phyloP scores from a whole-genome alignment of 2,888 invertebrate species.

The Acanthosepion pharaonis region DNA sequence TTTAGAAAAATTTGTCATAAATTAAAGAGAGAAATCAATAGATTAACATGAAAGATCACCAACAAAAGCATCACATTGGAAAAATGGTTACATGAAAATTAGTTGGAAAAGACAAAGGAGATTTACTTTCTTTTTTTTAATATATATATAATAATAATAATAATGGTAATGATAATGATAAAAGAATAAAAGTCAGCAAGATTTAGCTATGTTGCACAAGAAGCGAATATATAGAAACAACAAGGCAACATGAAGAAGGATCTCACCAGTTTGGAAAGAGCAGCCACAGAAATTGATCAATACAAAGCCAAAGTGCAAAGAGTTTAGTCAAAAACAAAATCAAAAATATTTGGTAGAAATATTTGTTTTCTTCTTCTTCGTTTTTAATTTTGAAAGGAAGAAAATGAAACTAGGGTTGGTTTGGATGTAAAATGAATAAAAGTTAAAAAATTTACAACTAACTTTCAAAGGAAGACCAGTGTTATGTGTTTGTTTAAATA shows the following conservation, averaged over 20 bases:
- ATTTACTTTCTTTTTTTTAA: not conserved
- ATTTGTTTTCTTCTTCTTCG: not conserved
- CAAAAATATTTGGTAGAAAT: not conserved
- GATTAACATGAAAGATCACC: constrained; percentile 15
- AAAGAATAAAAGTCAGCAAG: constrained; percentile 8
- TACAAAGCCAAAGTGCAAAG: constrained; percentile 10
- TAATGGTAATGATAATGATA: not conserved
- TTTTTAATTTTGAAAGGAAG: not conserved
- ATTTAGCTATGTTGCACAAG: constrained; percentile 23
- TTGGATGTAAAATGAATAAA: not conserved
- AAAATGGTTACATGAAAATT: not conserved
- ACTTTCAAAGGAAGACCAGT: not conserved
- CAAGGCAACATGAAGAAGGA: not conserved
- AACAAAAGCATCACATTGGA: constrained; percentile 15
- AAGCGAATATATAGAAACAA: constrained; percentile 33
- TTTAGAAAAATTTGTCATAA: not conserved
- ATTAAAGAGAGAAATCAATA: not conserved
- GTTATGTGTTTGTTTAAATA: not conserved
- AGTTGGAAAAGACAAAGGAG: not conserved
- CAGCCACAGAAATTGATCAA: constrained; percentile 33
- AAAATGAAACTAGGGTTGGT: not conserved
- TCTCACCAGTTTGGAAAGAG: constrained; percentile 20
- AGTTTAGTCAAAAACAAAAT: not conserved
- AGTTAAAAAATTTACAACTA: not conserved
- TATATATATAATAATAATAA: not conserved